Evolutionary conservation across 2,113 vertebrate genomes (phyloP).

Genomic region (Mobula birostris): DNA sequence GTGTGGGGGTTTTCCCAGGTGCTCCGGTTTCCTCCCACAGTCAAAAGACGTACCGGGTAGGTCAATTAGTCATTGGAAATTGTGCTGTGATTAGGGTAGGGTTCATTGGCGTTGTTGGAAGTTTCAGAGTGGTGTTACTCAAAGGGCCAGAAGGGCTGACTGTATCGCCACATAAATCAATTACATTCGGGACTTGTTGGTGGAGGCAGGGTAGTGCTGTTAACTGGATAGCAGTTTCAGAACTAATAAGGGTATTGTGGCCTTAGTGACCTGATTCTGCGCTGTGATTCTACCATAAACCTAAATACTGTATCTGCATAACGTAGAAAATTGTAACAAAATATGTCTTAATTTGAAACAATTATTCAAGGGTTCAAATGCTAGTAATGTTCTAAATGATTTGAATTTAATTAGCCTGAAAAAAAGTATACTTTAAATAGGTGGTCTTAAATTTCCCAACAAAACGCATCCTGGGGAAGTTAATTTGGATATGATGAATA

Average conservation of each 20-base stretch:
- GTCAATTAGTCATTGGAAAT: too few relatives aligned
- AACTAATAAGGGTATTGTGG: too few relatives aligned
- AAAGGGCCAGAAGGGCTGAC: too few relatives aligned
- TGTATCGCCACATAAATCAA: too few relatives aligned
- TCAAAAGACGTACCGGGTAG: too few relatives aligned
- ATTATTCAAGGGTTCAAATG: not conserved
- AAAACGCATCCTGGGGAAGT: not conserved
- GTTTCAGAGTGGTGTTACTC: too few relatives aligned
- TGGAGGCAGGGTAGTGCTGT: not conserved
- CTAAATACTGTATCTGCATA: not conserved
- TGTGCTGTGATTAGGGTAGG: too few relatives aligned
- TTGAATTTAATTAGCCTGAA: not conserved
- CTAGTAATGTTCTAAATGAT: not conserved
- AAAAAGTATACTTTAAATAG: not conserved
- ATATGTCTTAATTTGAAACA: not conserved
- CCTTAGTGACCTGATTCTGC: not conserved
- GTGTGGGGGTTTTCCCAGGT: too few relatives aligned
- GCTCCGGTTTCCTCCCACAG: too few relatives aligned
- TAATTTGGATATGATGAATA: not conserved
- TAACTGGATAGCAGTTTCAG: not conserved
- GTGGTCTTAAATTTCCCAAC: not conserved
- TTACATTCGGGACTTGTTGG: too few relatives aligned
- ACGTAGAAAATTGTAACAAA: not conserved
- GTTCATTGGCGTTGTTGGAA: too few relatives aligned
- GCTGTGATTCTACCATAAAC: not conserved